Percentiles rank a stretch among this genome's conserved stretches.
phyloP scores from a whole-genome alignment of 1,140 invertebrate genomes.

The Calliopsis andreniformis region DNA sequence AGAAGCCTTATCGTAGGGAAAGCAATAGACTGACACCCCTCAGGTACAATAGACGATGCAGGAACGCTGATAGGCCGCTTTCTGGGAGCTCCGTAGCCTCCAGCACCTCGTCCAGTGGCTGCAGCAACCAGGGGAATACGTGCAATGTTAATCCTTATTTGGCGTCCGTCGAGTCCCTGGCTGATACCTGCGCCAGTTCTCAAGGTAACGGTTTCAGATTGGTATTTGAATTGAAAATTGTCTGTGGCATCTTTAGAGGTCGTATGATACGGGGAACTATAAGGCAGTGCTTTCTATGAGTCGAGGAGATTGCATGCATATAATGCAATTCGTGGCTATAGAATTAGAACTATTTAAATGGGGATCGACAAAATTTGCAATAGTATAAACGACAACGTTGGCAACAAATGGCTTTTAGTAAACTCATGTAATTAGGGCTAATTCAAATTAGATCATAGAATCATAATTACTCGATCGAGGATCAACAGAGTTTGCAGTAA shows the following conservation, averaged over 20 bases:
- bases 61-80: conserved; percentile 83
- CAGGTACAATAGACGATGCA: conserved; percentile 63
- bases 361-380: too few relatives aligned
- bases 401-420: too few relatives aligned
- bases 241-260: not conserved
- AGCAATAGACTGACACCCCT: conserved; percentile 50
- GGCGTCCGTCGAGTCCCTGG: conserved; percentile 90
- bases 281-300: too few relatives aligned
- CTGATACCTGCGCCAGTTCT: conserved; percentile 83
- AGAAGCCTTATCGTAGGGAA: conserved; percentile 39
- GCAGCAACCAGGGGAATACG: conserved; percentile 76
- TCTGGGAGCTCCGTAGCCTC: conserved; percentile 92
- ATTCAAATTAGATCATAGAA: too few relatives aligned
- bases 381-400: too few relatives aligned
- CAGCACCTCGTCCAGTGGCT: conserved; percentile 86
- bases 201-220: conserved; percentile 74
- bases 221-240: not conserved
- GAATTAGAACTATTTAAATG: too few relatives aligned
- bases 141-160: conserved; percentile 85
- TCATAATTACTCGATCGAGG: too few relatives aligned
- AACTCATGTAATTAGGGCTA: too few relatives aligned
- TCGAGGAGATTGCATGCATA: too few relatives aligned
- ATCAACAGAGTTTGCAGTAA: too few relatives aligned
- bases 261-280: not conserved
- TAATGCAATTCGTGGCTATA: too few relatives aligned